Conservation (phyloP, 1,140 invertebrate genomes). For the Caerostris darwini region DNA sequence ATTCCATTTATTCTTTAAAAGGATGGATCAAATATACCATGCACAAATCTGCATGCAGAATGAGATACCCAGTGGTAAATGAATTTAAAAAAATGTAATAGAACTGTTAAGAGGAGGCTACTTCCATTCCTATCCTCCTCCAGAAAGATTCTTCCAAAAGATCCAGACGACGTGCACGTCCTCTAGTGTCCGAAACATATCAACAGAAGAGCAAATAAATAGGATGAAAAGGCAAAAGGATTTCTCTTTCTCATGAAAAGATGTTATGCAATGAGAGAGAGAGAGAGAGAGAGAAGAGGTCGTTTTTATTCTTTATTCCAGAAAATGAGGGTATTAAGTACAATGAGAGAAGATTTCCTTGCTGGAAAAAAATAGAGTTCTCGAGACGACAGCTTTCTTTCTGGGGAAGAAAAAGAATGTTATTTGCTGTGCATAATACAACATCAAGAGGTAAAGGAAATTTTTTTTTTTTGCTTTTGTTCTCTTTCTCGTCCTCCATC, state of each 20-base stretch:
- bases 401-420: conserved; percentile 18
- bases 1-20: background rate
- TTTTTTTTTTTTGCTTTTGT: background rate
- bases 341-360: conserved; percentile 48
- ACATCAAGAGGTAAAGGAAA: conserved; percentile 36
- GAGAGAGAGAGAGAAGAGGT: background rate
- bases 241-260: conserved; percentile 44
- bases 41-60: background rate
- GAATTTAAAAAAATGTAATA: background rate
- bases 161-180: background rate
- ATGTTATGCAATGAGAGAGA: conserved; percentile 47
- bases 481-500: background rate
- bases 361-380: conserved; percentile 19
- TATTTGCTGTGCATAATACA: conserved; percentile 61
- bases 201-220: conserved; percentile 57
- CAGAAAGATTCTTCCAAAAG: background rate
- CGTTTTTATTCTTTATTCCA: conserved; percentile 37
- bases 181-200: conserved; percentile 1
- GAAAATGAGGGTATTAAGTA: conserved; percentile 61
- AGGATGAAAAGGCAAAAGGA: conserved; percentile 53
- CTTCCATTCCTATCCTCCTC: conserved; percentile 1
- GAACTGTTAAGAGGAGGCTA: background rate
- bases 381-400: conserved; percentile 53
- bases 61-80: background rate
- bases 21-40: background rate